phyloP scores from a whole-genome alignment of 92 coral and sea anemone species.

The Heteractis magnifica region DNA sequence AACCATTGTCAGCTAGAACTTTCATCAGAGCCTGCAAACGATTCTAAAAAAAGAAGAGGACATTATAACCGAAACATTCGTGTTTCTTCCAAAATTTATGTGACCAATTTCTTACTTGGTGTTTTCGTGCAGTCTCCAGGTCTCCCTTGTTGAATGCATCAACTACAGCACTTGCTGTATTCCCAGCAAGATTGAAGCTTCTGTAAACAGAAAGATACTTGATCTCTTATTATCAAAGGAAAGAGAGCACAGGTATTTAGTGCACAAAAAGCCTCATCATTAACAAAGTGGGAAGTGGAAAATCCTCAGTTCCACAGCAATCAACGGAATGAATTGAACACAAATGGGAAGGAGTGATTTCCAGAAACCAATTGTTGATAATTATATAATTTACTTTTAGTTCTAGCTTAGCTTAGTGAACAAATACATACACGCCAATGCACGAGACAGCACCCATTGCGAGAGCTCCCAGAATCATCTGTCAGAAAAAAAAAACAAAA shows the following conservation, averaged over 20 bases:
- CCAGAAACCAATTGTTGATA: too few relatives aligned
- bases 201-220: constrained; percentile 18
- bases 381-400: too few relatives aligned
- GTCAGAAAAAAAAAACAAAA: not conserved
- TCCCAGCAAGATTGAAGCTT: constrained; percentile 67
- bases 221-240: not conserved
- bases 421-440: constrained; percentile 61
- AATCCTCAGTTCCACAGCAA: too few relatives aligned
- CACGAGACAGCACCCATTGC: constrained; percentile 69
- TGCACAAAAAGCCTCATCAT: too few relatives aligned
- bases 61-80: not conserved
- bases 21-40: constrained; percentile 41
- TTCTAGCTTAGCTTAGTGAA: not conserved
- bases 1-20: constrained; percentile 31
- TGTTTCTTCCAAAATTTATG: not conserved
- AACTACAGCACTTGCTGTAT: constrained; percentile 43
- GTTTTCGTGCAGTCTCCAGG: constrained; percentile 55
- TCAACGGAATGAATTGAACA: too few relatives aligned
- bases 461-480: constrained; percentile 70
- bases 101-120: constrained; percentile 42
- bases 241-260: not conserved
- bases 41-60: constrained; percentile 18
- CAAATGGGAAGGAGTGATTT: too few relatives aligned
- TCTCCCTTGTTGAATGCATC: constrained; percentile 77
- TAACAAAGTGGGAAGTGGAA: too few relatives aligned